phyloP scores from a whole-genome alignment of 1,140 invertebrate genomes.

The Dreissena rostriformis region DNA sequence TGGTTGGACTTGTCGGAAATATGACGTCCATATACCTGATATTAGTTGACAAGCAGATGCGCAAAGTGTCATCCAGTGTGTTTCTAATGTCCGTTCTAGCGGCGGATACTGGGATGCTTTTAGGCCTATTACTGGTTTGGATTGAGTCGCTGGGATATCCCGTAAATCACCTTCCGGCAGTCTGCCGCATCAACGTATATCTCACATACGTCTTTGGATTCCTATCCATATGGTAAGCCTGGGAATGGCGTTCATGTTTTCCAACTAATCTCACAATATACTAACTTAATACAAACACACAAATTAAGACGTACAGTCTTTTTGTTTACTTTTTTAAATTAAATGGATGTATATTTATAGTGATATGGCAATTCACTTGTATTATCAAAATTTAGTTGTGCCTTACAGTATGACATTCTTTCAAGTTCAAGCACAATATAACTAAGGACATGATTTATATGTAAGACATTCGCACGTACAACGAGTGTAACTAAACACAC shows the following conservation, averaged over 20 bases:
- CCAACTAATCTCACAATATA: not conserved
- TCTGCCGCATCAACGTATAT: constrained; percentile 88
- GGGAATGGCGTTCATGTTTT: not conserved
- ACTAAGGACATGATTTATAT: no score
- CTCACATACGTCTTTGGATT: constrained; percentile 87
- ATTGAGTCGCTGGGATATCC: constrained; percentile 61
- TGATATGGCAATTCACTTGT: no score
- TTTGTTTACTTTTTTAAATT: no score
- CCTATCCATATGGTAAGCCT: constrained; percentile 88
- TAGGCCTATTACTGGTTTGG: constrained; percentile 64
- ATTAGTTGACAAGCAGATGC: constrained; percentile 53
- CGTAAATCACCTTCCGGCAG: constrained; percentile 52
- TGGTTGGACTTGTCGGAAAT: constrained; percentile 62
- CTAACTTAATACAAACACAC: not conserved
- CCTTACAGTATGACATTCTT: no score
- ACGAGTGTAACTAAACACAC: no score
- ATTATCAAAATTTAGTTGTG: no score
- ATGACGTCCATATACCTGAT: constrained; percentile 57
- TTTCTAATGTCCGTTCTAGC: constrained; percentile 65
- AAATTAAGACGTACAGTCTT: no score
- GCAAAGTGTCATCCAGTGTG: constrained; percentile 61
- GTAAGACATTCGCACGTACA: no score
- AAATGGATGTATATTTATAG: no score
- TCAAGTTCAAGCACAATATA: no score
- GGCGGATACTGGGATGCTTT: constrained; percentile 63